Evolutionary conservation across 2,113 vertebrate genomes (phyloP), one percentile per base, ranked within the genome.

Genomic region (Bos indicus): DNA sequence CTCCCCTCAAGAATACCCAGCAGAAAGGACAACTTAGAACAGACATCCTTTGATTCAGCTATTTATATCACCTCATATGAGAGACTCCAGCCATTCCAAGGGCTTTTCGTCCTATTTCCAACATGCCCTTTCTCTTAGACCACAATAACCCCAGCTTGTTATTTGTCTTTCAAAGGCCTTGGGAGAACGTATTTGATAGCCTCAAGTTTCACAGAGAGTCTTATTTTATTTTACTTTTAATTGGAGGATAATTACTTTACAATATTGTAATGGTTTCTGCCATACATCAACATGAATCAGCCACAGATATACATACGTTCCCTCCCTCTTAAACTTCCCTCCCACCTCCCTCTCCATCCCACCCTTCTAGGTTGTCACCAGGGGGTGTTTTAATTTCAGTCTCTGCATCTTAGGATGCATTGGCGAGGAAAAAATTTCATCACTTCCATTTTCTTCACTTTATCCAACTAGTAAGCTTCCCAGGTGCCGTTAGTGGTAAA

Each of bases 1-100:
- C 48, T 17, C 30, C 52, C 30, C 12, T 19, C 14, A 4, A 28
- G 36, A 87, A 88, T 82, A 30, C 25, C 67, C n/a, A 78, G 56
- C 71, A 67, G 54, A 82, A 85, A 91, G 46, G 14, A 83, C 43
- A 60, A 71, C 82, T 93, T 81, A 95, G 83, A 85, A 85, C 3
- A 85, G 36, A 40, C n/a, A 17, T 30, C 78, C 46, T 98, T 97
- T 94, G 64, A 96, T 95, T 95, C 28, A 8, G n/a, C 71, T 97
- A 80, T 96, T 96, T 97, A 96, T 93, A 91, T 28, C 10, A 56
- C 59, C 26, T 59, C 62, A 28, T 46, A 62, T 51, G 95, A 71
- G 48, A 82, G 57, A 91, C 16, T 77, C 48, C 60, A 40, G 12
- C 10, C 64, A 13, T n/a, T 90, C 64, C 52, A 74, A 59, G 80